These are phyloP conservation scores for Grantiella picta DNA, from an alignment of 2,113 vertebrate genomes.

Conservation along the genomic window DNA sequence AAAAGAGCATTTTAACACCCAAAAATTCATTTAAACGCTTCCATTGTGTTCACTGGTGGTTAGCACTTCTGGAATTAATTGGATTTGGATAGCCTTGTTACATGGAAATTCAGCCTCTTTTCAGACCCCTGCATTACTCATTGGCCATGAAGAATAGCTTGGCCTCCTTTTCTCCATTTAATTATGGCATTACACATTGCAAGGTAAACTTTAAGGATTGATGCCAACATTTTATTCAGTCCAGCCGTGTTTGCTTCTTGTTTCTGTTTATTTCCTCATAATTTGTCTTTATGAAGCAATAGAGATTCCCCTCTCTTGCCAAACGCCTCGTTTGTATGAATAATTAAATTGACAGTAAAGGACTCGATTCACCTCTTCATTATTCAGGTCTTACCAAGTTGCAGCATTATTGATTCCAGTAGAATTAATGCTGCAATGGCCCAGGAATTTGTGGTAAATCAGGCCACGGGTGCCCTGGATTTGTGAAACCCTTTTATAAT, in stretches of 20 bases:
- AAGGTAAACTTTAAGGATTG: conserved; percentile 45
- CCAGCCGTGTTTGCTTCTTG: background rate
- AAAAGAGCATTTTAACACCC: background rate
- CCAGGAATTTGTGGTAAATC: background rate
- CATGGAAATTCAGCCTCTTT: background rate
- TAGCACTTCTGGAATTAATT: background rate
- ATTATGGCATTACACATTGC: background rate
- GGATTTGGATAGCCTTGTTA: background rate
- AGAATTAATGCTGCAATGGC: background rate
- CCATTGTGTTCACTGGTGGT: background rate
- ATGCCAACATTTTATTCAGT: conserved; percentile 13
- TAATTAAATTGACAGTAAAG: conserved; percentile 41
- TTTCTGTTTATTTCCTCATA: conserved; percentile 27
- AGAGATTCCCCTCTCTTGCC: conserved; percentile 33
- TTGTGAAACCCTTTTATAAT: background rate
- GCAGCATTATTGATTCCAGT: conserved; percentile 27
- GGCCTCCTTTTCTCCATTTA: background rate
- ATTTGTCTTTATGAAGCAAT: conserved; percentile 39
- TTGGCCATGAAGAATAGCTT: background rate
- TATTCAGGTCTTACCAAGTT: conserved; percentile 2
- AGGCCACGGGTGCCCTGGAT: background rate
- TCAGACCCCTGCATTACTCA: background rate
- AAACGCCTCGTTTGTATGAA: conserved; percentile 25
- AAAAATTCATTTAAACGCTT: background rate
- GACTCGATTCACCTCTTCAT: conserved; percentile 3